Evolutionary conservation across 2,888 invertebrate species (phyloP), one percentile per base, ranked within the genome.

Genomic region (Tridacna gigas): DNA sequence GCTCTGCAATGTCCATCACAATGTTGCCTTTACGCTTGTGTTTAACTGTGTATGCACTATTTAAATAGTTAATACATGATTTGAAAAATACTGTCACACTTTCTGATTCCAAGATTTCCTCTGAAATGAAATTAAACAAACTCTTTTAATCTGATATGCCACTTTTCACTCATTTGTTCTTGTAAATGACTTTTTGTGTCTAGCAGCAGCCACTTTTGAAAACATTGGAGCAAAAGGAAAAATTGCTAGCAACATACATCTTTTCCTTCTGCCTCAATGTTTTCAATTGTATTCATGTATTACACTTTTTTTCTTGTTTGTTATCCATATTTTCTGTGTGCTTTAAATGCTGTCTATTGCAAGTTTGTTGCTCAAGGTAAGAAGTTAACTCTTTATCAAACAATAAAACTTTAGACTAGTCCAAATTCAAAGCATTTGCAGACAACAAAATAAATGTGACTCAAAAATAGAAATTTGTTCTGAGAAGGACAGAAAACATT

Each of bases 11-110:
- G 18, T 84, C 83, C 26, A 91, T 60, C 20, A 75, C 74, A 12
- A 83, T 74, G 20, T 84, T 80, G 20, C 78, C 74, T 73, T 86
- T 88, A 26, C 80, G 77, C 79, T 83, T 82, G n/a, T 82, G 69
- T 67, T 82, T 73, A n/a, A 79, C 78, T 25, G 85, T 86, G 69
- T 86, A 89, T 15, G 89, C 87, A 20, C 89, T 87, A 66, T 84
- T 86, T 75, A 90, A 67, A 77, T 89, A 90, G 25, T 80, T 76
- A n/a, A 89, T 77, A 5, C 84, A 84, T 20, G 84, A 88, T 22
- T 77, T 78, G 65, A 88, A 89, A 65, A 89, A 89, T 22, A 75
- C 77, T 13, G 77, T 51, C 22, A 88, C 78, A 74, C 83, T 84
- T 45, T 86, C 86, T 3, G 63, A 51, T 65, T 88, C 86, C 18